These are phyloP conservation scores for Eudemis profundana DNA, from an alignment of 2,888 invertebrate species.

Conservation along the genomic window DNA sequence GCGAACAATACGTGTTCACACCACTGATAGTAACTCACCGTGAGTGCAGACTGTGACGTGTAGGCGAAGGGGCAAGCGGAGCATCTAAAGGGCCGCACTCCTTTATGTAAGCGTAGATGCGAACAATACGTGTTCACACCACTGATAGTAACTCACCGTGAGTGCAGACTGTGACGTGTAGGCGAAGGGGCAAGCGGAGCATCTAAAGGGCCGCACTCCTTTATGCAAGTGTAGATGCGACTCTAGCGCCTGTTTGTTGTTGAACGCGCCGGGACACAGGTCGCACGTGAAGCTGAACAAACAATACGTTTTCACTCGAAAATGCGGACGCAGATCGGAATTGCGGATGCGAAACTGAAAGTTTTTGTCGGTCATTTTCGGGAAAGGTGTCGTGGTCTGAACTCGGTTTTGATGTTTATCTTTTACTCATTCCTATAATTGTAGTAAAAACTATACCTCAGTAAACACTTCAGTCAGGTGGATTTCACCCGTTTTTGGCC, in stretches of 20 bases:
- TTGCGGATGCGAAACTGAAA: no score
- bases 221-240: conserved; percentile 67
- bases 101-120: conserved; percentile 61
- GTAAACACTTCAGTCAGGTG: no score
- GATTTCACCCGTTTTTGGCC: no score
- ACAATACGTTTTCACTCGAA: not conserved
- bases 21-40: conserved; percentile 54
- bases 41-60: conserved; percentile 61
- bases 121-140: no score
- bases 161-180: conserved; percentile 67
- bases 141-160: conserved; percentile 58
- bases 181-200: conserved; percentile 60
- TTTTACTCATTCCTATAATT: no score
- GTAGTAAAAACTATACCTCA: no score
- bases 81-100: conserved; percentile 67
- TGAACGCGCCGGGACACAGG: conserved; percentile 64
- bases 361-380: no score
- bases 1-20: no score
- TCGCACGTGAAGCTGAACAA: conserved; percentile 59
- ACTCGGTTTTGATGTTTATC: no score
- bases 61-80: conserved; percentile 62
- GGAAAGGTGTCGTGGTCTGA: no score
- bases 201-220: conserved; percentile 67
- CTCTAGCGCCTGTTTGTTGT: conserved; percentile 53
- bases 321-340: no score